These are phyloP conservation scores for Pelecanoides urinatrix DNA, from an alignment of 2,113 vertebrate genomes.

Conservation along the genomic window DNA sequence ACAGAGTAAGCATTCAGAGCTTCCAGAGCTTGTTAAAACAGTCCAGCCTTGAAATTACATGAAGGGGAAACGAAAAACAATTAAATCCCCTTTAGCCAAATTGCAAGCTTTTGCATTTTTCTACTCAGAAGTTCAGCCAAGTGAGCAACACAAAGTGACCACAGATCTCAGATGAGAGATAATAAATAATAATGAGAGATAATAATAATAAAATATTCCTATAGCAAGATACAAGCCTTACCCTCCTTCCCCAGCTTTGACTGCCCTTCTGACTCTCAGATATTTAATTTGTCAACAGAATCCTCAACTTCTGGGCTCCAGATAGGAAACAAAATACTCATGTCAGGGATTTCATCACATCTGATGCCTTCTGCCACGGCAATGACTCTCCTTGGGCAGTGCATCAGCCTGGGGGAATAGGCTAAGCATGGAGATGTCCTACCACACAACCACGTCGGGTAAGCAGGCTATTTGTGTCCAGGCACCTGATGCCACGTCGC, in stretches of 20 bases:
- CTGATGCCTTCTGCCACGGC: neutral
- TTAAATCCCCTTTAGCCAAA: neutral
- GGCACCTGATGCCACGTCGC: neutral
- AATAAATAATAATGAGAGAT: too few relatives aligned
- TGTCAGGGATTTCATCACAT: neutral
- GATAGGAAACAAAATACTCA: neutral
- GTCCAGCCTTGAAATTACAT: neutral
- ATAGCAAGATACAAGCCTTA: neutral
- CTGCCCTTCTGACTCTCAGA: neutral
- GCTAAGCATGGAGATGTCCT: neutral
- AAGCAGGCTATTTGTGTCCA: neutral
- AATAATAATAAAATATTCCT: neutral
- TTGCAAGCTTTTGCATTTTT: neutral
- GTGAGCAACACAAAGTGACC: neutral
- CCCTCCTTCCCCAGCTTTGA: neutral
- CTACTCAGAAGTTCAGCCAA: neutral
- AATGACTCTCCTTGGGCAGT: neutral
- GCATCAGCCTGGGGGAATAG: neutral
- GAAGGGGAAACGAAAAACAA: neutral
- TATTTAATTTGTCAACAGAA: neutral
- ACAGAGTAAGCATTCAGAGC: neutral
- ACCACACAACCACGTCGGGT: accelerated
- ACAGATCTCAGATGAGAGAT: neutral
- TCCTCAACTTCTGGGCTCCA: neutral
- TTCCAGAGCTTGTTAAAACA: neutral